phyloP scores from a whole-genome alignment of 2,888 invertebrate species.

The Linnaemya tessellans region DNA sequence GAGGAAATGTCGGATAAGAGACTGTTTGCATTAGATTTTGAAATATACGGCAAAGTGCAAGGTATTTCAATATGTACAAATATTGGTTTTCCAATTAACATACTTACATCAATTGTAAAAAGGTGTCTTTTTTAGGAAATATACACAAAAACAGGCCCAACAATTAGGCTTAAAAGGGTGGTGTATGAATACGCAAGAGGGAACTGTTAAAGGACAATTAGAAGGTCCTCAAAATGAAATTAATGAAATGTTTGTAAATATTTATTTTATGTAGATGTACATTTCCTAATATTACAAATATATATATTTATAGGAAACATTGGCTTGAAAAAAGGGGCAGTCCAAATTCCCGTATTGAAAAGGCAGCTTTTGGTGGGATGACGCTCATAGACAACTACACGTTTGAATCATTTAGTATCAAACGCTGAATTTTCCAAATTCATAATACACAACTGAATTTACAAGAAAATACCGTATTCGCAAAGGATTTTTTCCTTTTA shows the following conservation, averaged over 20 bases:
- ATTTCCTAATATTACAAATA: conserved; percentile 20
- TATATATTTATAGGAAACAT: conserved; percentile 44
- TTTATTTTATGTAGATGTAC: not conserved
- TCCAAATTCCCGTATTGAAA: conserved; percentile 88
- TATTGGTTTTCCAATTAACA: not conserved
- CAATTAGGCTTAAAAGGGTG: conserved; percentile 86
- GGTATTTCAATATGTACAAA: conserved; percentile 73
- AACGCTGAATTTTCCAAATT: conserved; percentile 73
- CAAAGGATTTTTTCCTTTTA: too few species aligned
- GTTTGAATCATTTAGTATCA: conserved; percentile 84
- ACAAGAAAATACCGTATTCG: too few species aligned
- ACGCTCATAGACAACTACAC: conserved; percentile 85
- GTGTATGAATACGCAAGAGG: conserved; percentile 87
- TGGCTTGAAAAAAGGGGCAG: conserved; percentile 76
- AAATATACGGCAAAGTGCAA: conserved; percentile 80
- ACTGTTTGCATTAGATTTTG: conserved; percentile 77
- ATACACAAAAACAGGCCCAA: conserved; percentile 85
- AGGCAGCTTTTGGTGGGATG: conserved; percentile 88
- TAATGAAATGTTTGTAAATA: conserved; percentile 84
- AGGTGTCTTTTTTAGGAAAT: conserved; percentile 84
- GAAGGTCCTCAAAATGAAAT: conserved; percentile 85
- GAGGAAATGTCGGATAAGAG: conserved; percentile 44
- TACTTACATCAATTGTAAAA: conserved; percentile 1
- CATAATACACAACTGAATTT: too few species aligned
- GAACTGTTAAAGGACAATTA: conserved; percentile 86